Percentiles rank a stretch among this genome's conserved stretches.
Evolutionary conservation across 1,140 invertebrate species (phyloP).

Genomic region (Sinonovacula constricta): DNA sequence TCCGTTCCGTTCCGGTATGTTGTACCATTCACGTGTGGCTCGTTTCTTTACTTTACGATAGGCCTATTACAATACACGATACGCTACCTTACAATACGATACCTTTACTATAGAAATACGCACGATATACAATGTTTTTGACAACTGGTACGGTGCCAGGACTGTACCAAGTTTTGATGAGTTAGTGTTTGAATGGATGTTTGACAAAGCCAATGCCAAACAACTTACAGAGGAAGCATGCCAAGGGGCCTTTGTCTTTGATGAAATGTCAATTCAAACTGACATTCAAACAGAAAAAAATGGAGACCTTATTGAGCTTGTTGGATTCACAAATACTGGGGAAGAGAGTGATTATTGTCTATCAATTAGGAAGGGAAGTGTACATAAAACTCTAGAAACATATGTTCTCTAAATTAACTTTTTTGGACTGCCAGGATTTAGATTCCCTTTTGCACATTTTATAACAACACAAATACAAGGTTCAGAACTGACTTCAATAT

Average conservation of each 20-base stretch:
- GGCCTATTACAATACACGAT: too few relatives aligned
- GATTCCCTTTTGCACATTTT: slow-evolving; percentile 56
- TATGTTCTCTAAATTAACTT: slow-evolving; percentile 56
- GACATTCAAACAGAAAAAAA: slow-evolving; percentile 25
- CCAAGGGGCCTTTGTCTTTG: slow-evolving; percentile 42
- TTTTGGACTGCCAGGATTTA: slow-evolving; percentile 50
- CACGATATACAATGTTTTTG: too few relatives aligned
- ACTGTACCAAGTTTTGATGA: slow-evolving; percentile 45
- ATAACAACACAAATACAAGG: slow-evolving; percentile 23
- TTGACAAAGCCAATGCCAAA: slow-evolving; percentile 31
- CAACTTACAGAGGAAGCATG: slow-evolving; percentile 23
- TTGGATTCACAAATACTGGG: slow-evolving; percentile 35
- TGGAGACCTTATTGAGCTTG: slow-evolving; percentile 17
- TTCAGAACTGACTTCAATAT: slow-evolving; percentile 40
- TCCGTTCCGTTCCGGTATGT: too few relatives aligned
- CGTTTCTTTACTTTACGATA: too few relatives aligned
- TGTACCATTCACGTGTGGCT: too few relatives aligned
- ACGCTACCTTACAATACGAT: too few relatives aligned
- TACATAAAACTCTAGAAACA: slow-evolving; percentile 19
- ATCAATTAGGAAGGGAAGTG: slow-evolving; percentile 1
- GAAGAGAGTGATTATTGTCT: slow-evolving; percentile 32
- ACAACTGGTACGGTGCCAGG: too few relatives aligned
- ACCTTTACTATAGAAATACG: too few relatives aligned
- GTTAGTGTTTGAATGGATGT: slow-evolving; percentile 51
- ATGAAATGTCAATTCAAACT: slow-evolving; percentile 48